Percentiles rank a stretch among this genome's conserved stretches.
Conservation (phyloP, 2,113 vertebrate genomes). For the Dasyornis broadbenti region DNA sequence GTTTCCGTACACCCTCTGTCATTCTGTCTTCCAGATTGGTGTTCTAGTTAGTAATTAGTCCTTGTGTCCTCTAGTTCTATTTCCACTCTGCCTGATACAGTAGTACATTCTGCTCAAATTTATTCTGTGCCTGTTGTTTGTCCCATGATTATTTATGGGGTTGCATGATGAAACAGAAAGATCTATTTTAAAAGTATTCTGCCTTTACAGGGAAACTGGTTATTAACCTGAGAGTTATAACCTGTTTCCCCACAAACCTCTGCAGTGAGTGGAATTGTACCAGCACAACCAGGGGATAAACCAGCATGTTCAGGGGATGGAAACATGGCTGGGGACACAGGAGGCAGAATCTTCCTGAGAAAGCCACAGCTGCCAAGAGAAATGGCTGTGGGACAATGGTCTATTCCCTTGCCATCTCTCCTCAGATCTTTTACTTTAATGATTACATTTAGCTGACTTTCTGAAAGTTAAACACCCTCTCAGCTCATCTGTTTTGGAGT, state of each 20-base stretch:
- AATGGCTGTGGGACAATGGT: not conserved
- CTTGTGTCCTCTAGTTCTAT: not conserved
- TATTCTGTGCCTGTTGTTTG: not conserved
- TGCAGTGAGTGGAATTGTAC: not conserved
- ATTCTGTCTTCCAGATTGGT: not conserved
- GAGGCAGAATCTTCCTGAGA: not conserved
- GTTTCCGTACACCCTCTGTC: not conserved
- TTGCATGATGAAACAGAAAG: not conserved
- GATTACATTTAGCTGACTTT: not conserved
- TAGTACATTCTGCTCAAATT: not conserved
- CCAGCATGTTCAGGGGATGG: rapidly evolving
- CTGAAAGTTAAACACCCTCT: not conserved
- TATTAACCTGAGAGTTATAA: not conserved
- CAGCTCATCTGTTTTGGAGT: not conserved
- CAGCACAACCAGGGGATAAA: not conserved
- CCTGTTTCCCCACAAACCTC: not conserved
- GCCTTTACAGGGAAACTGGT: not conserved
- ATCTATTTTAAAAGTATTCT: not conserved
- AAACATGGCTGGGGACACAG: not conserved
- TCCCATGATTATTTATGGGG: not conserved
- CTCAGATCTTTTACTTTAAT: not conserved
- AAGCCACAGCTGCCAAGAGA: not conserved
- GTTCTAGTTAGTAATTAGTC: not conserved
- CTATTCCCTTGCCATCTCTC: not conserved
- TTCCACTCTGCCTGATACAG: not conserved